A percentile compares a stretch with the other conserved stretches of the same genome.
phyloP scores from a whole-genome alignment of 1,140 invertebrate species.

The Bombus breviceps region DNA sequence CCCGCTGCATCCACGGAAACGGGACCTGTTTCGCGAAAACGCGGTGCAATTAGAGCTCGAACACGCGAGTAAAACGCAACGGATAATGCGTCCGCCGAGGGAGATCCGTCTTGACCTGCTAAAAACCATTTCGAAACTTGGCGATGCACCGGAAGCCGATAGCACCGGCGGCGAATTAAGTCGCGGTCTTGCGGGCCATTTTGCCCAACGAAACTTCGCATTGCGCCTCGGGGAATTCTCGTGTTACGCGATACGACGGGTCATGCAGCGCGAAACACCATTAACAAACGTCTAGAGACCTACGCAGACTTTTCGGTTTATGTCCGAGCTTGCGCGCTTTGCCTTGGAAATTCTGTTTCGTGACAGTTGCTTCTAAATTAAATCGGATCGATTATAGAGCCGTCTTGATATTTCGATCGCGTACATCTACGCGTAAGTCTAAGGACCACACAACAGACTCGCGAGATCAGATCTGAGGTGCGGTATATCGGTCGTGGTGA shows the following conservation, averaged over 20 bases:
- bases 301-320: too few relatives aligned
- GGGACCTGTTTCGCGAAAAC: neutral
- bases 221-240: neutral
- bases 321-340: too few relatives aligned
- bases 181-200: neutral
- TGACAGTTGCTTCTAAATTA: too few relatives aligned
- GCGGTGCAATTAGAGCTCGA: neutral
- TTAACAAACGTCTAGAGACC: neutral
- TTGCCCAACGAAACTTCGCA: neutral
- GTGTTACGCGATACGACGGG: neutral
- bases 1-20: too few relatives aligned
- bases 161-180: neutral
- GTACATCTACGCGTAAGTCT: too few relatives aligned
- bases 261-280: neutral
- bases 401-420: too few relatives aligned
- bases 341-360: too few relatives aligned
- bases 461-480: too few relatives aligned
- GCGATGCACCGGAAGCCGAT: neutral
- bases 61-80: neutral
- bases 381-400: too few relatives aligned
- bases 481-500: too few relatives aligned
- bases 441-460: too few relatives aligned
- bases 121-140: neutral
- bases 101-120: neutral
- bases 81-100: slow-evolving; percentile 6